Evolutionary conservation across 2,113 vertebrate species (phyloP), one percentile per base, ranked within the genome.

Genomic region (Mustela nigripes): DNA sequence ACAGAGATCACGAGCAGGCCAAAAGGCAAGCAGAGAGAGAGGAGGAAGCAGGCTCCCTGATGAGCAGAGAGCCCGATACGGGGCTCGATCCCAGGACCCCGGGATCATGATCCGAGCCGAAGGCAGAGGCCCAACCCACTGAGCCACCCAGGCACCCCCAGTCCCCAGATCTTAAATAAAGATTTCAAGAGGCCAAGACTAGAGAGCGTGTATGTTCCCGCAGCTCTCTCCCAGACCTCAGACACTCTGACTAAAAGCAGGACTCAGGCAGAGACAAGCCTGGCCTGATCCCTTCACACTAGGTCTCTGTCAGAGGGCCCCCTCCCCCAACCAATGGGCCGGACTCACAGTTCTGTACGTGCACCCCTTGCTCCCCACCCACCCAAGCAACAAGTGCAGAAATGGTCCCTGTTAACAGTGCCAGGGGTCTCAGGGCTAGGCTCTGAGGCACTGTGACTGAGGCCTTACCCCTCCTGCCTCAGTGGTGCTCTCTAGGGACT

Each of bases 291-390:
- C 58, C 31, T 76, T 90, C 53, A 36, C 11, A n/a, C 19, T 1
- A 1, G 3, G 11, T 24, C 22, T 39, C 18, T 8, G 8, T 21
- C n/a, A 12, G 26, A 48, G 80, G 26, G 4, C 36, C 62, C 42
- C 33, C 42, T 33, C 83, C 12, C 12, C 2, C 31, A 15, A 33
- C 63, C 63, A 67, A 31, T 65, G 56, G 24, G 60, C 31, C 12
- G 11, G n/a, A 26, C 42, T 85, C 48, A 26, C 4, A 4, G 5
- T 31, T 80, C 33, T 48, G n/a, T 31, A 11, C 0, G 0, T 7
- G n/a, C 31, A 76, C 11, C 5, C 50, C 71, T 42, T 62, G 65
- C 8, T 60, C 22, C 69, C 45, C 21, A 36, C 0, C 0, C 5
- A 56, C 36, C 31, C 62, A 36, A 24, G 16, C 1, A 0, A 10